Base-by-base conservation (phyloP, 2,888 invertebrate species). In the Saturnia japonica region DNA sequence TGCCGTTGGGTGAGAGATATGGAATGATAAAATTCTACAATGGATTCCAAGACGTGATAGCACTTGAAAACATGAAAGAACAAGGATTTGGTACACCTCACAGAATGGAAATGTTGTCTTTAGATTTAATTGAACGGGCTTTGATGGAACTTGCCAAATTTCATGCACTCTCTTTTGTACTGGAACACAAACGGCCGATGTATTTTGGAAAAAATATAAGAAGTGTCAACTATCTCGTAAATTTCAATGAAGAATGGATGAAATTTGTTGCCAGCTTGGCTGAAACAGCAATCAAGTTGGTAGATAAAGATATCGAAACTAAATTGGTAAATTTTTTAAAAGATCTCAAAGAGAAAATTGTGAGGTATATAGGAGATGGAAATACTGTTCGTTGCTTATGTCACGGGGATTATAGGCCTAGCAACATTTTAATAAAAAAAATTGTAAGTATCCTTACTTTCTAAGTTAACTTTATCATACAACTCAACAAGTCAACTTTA, bases 351-450 rank as follows among this genome's bases (percentile, higher is more conserved):
- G 73, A 79, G 7, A 82, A 76, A 68, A 78, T 74, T 72, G 68
- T 68, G 8, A 73, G 76, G 67, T 81, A 78, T 69, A 62, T 77
- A 0, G 68, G 54, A 3, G 77, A 79, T 11, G 69, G 73, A 0
- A 70, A 73, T 7, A 72, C 72, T 4, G 73, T 72, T 7, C 71
- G 74, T 22, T 82, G 82, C 45, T 71, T 86, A n/a, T 82, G 82
- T 42, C 86, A 88, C 64, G 83, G 83, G 3, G 87, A 87, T 70
- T 84, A 75, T 22, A 79, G 82, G 22, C 71, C 80, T 0, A 82
- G 80, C 70, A 86, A 86, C 72, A 77, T 85, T 43, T 77, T 87
- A 74, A 57, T 75, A 62, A 81, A 78, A 74, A 73, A 77, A 71
- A 73, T 69, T 28, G 85, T 86, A 74, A 82, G 82, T 83, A 71